phyloP scores from a whole-genome alignment of 2,113 vertebrate genomes.

The Strigops habroptila region DNA sequence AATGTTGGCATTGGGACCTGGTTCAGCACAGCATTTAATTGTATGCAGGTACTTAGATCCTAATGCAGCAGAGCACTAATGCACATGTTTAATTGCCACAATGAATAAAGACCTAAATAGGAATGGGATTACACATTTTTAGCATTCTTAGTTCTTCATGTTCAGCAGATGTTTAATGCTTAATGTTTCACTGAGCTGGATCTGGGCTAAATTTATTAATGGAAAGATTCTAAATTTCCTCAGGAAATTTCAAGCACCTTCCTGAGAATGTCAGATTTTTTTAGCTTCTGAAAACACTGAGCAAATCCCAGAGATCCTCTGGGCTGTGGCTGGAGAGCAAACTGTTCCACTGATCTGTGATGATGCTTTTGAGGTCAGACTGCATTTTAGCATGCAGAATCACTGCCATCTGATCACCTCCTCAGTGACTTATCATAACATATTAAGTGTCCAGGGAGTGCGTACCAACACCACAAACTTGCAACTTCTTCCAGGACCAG shows the following conservation, averaged over 20 bases:
- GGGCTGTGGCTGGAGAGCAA: neutral
- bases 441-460: neutral
- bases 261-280: neutral
- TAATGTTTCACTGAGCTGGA: neutral
- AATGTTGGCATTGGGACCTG: neutral
- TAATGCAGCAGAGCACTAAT: conserved; percentile 30
- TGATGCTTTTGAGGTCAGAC: neutral
- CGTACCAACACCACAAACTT: neutral
- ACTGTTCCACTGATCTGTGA: neutral
- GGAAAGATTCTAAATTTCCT: neutral
- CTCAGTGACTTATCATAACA: neutral
- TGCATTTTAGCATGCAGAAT: accelerated
- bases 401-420: neutral
- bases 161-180: conserved; percentile 6
- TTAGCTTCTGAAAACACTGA: neutral
- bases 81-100: conserved; percentile 28
- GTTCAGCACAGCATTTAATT: neutral
- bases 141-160: neutral
- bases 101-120: conserved; percentile 33
- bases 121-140: conserved; percentile 7
- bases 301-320: neutral
- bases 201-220: conserved; percentile 5
- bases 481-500: neutral
- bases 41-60: neutral
- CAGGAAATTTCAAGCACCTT: neutral